Evolutionary conservation across 2,888 invertebrate species (phyloP).

Genomic region (Aporophyla nigra): DNA sequence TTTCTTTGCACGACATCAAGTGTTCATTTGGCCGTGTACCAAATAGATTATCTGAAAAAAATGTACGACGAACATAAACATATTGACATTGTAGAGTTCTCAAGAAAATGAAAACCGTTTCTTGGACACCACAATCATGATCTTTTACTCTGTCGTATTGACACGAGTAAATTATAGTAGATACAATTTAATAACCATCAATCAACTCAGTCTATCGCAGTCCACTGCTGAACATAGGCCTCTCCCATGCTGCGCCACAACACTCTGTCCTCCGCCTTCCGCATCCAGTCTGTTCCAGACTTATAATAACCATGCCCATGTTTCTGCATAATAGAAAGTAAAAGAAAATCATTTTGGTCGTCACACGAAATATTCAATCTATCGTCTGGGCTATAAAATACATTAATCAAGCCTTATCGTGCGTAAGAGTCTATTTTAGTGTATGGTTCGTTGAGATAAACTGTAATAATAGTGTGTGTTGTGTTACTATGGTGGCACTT

Average conservation of each 20-base stretch:
- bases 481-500: not conserved
- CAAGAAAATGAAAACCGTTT: not conserved
- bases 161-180: not conserved
- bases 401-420: slow-evolving; percentile 36
- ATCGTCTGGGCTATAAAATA: slow-evolving; percentile 12
- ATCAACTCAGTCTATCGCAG: too few species aligned
- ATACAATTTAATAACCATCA: too few species aligned
- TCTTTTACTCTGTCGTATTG: not conserved
- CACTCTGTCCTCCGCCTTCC: too few species aligned
- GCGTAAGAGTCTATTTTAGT: slow-evolving; percentile 33
- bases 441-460: slow-evolving; percentile 14
- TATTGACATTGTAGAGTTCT: slow-evolving; percentile 11
- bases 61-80: slow-evolving; percentile 23
- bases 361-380: not conserved
- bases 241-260: too few species aligned
- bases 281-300: too few species aligned
- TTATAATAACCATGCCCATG: not conserved
- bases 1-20: slow-evolving; percentile 36
- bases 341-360: not conserved
- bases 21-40: slow-evolving; percentile 50
- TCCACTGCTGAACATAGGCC: too few species aligned
- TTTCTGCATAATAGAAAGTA: not conserved
- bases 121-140: not conserved
- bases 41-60: slow-evolving; percentile 51
- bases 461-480: not conserved